phyloP scores from a whole-genome alignment of 64 coral and sea anemone genomes.

The Montipora sp. region DNA sequence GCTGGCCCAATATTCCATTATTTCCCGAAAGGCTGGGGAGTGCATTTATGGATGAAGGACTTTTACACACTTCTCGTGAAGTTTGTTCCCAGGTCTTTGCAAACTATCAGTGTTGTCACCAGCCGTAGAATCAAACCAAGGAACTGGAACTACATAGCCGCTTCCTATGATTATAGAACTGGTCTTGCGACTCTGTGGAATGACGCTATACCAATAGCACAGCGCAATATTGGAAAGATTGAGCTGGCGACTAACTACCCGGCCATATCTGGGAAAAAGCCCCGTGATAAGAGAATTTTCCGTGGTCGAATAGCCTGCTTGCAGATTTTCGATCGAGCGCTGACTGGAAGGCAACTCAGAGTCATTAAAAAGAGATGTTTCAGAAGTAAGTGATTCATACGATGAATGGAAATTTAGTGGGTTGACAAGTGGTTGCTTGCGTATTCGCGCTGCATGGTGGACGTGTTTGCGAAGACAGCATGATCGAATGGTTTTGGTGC shows the following conservation, averaged over 20 bases:
- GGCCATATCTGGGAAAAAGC: conserved; percentile 54
- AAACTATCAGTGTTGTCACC: conserved; percentile 35
- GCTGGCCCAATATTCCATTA: conserved; percentile 85
- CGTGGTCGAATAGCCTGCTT: conserved; percentile 58
- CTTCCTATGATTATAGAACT: conserved; percentile 54
- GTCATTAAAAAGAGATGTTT: conserved; percentile 46
- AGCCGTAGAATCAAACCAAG: conserved; percentile 52
- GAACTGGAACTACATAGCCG: conserved; percentile 66
- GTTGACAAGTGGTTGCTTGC: no score
- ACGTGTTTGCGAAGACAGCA: no score
- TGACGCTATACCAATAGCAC: conserved; percentile 56
- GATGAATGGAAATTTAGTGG: no score
- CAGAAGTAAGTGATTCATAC: conserved; percentile 41
- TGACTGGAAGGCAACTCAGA: conserved; percentile 61
- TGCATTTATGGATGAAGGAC: conserved; percentile 82
- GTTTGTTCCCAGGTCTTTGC: conserved; percentile 61
- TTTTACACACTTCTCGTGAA: conserved; percentile 43
- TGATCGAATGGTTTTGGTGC: no score
- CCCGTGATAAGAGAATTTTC: conserved; percentile 24
- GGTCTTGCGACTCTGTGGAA: conserved; percentile 63
- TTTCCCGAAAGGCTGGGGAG: conserved; percentile 61
- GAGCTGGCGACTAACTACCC: conserved; percentile 63
- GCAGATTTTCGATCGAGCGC: conserved; percentile 61
- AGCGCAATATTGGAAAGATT: conserved; percentile 59
- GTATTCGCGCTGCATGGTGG: no score